Conservation (phyloP, 1,140 invertebrate species). For the Melitaea cinxia region DNA sequence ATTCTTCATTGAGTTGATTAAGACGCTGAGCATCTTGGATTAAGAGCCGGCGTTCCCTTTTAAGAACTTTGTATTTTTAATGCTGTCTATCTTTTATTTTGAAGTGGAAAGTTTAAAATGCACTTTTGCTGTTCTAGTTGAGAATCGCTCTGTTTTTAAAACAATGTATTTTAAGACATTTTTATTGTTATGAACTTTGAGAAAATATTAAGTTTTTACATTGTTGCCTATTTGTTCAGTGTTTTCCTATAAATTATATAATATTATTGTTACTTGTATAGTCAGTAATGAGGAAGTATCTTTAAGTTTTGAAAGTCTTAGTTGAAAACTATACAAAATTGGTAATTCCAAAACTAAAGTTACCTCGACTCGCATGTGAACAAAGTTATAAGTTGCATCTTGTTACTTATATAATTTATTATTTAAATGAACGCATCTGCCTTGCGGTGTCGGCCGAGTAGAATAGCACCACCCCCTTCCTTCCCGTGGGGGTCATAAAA, state of each 20-base stretch:
- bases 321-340: too few relatives aligned
- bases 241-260: background rate
- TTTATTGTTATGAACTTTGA: conserved; percentile 21
- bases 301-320: too few relatives aligned
- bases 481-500: too few relatives aligned
- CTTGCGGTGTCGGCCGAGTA: too few relatives aligned
- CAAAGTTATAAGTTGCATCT: too few relatives aligned
- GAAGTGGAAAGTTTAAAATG: conserved; percentile 44
- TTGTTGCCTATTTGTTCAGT: background rate
- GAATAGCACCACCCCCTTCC: too few relatives aligned
- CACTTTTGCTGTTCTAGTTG: conserved; percentile 29
- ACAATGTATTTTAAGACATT: conserved; percentile 28
- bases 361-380: too few relatives aligned
- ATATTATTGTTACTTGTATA: background rate
- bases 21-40: conserved; percentile 9
- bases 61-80: conserved; percentile 47
- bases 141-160: conserved; percentile 25
- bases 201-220: conserved; percentile 10
- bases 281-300: too few relatives aligned
- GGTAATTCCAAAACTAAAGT: too few relatives aligned
- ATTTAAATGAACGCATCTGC: too few relatives aligned
- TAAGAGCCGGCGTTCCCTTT: conserved; percentile 24
- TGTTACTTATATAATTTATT: too few relatives aligned
- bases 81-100: conserved; percentile 33
- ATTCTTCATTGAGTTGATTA: background rate